phyloP scores from a whole-genome alignment of 2,888 invertebrate genomes.

The Coenonympha glycerion region DNA sequence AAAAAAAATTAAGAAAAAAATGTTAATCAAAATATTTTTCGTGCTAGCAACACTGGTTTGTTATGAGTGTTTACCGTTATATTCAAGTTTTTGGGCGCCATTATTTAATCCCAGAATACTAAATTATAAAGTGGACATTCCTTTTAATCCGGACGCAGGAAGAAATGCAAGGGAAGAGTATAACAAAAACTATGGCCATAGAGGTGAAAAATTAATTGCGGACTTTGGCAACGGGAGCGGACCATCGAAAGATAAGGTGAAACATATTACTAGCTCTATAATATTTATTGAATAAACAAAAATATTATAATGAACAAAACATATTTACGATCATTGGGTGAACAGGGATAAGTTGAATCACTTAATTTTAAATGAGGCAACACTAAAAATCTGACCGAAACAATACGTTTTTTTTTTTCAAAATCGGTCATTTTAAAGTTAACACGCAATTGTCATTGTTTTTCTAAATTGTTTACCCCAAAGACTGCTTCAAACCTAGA shows the following conservation, averaged over 20 bases:
- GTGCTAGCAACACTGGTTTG: constrained; percentile 30
- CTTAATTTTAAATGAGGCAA: too few species aligned
- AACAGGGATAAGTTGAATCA: too few species aligned
- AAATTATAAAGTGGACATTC: constrained; percentile 52
- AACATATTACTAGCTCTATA: too few species aligned
- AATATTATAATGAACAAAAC: too few species aligned
- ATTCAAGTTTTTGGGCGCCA: constrained; percentile 66
- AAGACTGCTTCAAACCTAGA: too few species aligned
- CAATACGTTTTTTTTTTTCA: too few species aligned
- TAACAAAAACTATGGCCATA: constrained; percentile 41
- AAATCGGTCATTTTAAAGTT: too few species aligned
- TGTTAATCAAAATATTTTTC: constrained; percentile 33
- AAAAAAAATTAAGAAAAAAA: neutral
- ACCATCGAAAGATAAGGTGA: constrained; percentile 37
- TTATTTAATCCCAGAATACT: constrained; percentile 51
- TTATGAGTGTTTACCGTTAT: constrained; percentile 38
- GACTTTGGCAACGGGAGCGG: constrained; percentile 54
- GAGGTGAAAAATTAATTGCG: constrained; percentile 51
- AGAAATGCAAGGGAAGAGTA: constrained; percentile 40
- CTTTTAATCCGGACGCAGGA: constrained; percentile 47
- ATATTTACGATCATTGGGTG: too few species aligned
- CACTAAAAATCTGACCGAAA: too few species aligned
- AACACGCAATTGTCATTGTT: too few species aligned
- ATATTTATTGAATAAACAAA: too few species aligned
- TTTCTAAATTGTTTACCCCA: too few species aligned